These are phyloP conservation scores for Drosophila kikkawai DNA, from an alignment of 1,140 invertebrate species.

Conservation along the genomic window DNA sequence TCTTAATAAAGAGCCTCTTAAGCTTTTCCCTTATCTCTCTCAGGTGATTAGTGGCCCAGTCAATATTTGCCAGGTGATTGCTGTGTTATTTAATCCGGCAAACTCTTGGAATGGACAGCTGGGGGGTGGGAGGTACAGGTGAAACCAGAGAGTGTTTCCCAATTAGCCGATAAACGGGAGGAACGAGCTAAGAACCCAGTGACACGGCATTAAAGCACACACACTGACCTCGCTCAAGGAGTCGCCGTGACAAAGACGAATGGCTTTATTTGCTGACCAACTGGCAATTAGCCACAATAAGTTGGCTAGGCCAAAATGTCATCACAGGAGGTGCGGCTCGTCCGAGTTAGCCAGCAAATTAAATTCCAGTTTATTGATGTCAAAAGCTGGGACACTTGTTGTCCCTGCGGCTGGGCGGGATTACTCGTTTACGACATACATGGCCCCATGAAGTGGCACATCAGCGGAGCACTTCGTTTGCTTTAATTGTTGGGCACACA, in stretches of 20 bases:
- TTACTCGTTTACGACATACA: slow-evolving; percentile 33
- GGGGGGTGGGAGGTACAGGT: not conserved
- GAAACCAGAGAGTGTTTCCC: slow-evolving; percentile 34
- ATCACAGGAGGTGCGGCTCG: slow-evolving; percentile 47
- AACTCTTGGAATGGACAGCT: not conserved
- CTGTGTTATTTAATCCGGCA: slow-evolving; percentile 28
- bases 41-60: slow-evolving; percentile 26
- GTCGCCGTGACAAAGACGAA: slow-evolving; percentile 68
- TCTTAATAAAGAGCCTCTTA: not conserved
- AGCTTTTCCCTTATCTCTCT: slow-evolving; percentile 3
- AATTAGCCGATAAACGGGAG: slow-evolving; percentile 44
- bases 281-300: slow-evolving; percentile 58
- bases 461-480: slow-evolving; percentile 22
- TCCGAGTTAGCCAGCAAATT: slow-evolving; percentile 39
- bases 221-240: slow-evolving; percentile 15
- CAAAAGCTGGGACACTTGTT: slow-evolving; percentile 64
- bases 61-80: slow-evolving; percentile 45
- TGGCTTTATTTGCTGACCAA: slow-evolving; percentile 47
- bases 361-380: slow-evolving; percentile 72
- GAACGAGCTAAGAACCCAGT: slow-evolving; percentile 25
- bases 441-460: slow-evolving; percentile 32
- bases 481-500: slow-evolving; percentile 44
- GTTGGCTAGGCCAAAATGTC: slow-evolving; percentile 62
- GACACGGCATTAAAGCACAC: slow-evolving; percentile 24
- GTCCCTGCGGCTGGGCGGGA: slow-evolving; percentile 39